A percentile compares a stretch with the other conserved stretches of the same genome.
Conservation (phyloP, 2,797 vertebrate species). For the Trematomus bernacchii region DNA sequence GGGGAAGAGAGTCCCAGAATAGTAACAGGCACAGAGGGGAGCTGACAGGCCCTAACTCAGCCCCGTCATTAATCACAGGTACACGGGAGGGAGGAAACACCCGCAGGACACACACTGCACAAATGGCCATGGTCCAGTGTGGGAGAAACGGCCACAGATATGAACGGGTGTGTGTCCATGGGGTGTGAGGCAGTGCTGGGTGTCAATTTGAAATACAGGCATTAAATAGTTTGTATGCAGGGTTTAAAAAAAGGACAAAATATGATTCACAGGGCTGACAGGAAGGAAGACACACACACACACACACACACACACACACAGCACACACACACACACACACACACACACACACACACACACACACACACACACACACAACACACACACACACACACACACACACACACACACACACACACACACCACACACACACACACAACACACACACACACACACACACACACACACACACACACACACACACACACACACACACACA, state of each 20-base stretch:
- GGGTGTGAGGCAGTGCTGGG: constrained; percentile 12
- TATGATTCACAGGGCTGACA: constrained; percentile 14
- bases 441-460: too few relatives aligned
- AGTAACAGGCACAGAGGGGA: constrained; percentile 76
- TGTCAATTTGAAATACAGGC: constrained; percentile 47
- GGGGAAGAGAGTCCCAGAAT: constrained; percentile 74
- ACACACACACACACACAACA: not conserved
- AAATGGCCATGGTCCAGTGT: constrained; percentile 63
- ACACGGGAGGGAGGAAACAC: constrained; percentile 78
- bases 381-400: not conserved
- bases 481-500: constrained; percentile 1
- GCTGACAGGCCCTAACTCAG: constrained; percentile 81
- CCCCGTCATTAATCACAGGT: constrained; percentile 83
- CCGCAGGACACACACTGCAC: constrained; percentile 71
- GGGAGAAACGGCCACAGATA: constrained; percentile 36
- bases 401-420: too few relatives aligned
- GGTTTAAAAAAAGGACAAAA: constrained; percentile 15
- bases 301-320: not conserved
- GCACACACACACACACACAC: not conserved
- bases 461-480: constrained; percentile 10
- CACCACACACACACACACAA: constrained; percentile 1
- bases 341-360: constrained; percentile 9
- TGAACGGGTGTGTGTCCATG: constrained; percentile 38
- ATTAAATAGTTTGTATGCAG: constrained; percentile 27
- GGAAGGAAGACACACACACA: constrained; percentile 16